Percentiles rank a stretch among this genome's conserved stretches.
Evolutionary conservation across 2,797 vertebrate genomes (phyloP).

Genomic region (Premnoplex brunnescens): DNA sequence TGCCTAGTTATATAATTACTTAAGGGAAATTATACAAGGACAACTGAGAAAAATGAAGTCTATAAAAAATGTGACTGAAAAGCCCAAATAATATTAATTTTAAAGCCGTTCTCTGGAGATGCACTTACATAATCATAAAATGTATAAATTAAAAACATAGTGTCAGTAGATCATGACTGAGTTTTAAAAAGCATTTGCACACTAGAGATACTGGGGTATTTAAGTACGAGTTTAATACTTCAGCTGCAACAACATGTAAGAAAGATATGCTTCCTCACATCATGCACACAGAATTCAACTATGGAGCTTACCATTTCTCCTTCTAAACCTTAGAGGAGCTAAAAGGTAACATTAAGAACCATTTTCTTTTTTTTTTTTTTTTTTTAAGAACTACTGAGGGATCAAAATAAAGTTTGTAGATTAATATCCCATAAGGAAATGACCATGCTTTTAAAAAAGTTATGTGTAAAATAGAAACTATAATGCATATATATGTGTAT

Average conservation of each 20-base stretch:
- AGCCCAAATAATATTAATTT: not conserved
- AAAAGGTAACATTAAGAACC: not conserved
- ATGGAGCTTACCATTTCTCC: not conserved
- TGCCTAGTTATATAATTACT: slow-evolving; percentile 67
- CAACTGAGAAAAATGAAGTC: slow-evolving; percentile 4
- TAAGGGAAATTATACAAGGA: slow-evolving; percentile 47
- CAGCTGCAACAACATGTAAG: not conserved
- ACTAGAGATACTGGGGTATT: not conserved
- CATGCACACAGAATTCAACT: not conserved
- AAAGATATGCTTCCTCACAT: not conserved
- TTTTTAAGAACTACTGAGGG: not conserved
- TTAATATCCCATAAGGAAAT: not conserved
- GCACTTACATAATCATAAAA: not conserved
- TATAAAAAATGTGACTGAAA: slow-evolving; percentile 1
- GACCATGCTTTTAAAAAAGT: not conserved
- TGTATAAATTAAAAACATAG: not conserved
- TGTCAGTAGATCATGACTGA: not conserved
- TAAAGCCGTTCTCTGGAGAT: not conserved
- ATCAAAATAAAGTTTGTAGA: not conserved
- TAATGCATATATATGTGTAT: fast-evolving
- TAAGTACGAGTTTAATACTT: not conserved
- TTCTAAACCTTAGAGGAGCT: not conserved
- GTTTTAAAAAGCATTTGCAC: not conserved
- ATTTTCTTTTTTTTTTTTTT: not conserved
- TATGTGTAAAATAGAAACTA: not conserved